These are phyloP conservation scores for Ochropleura plecta DNA, from an alignment of 2,888 invertebrate species.

Conservation along the genomic window DNA sequence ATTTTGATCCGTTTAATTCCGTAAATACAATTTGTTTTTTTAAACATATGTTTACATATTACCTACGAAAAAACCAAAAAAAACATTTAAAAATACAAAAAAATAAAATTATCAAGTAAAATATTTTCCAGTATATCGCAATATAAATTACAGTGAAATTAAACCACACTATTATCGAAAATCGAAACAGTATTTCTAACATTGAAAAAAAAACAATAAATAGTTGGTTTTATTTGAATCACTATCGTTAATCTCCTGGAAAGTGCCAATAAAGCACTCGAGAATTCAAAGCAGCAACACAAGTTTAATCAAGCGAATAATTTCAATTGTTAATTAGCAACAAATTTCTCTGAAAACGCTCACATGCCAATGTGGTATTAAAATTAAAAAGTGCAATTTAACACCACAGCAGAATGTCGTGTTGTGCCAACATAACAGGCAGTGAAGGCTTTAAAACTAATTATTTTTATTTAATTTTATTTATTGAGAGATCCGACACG, in stretches of 20 bases:
- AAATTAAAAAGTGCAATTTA: conserved; percentile 81
- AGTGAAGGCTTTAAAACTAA: conserved; percentile 77
- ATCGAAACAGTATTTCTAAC: neutral
- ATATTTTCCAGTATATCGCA: too few species aligned
- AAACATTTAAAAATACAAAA: too few species aligned
- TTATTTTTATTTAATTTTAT: conserved; percentile 88
- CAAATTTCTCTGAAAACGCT: conserved; percentile 67
- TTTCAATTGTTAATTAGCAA: conserved; percentile 59
- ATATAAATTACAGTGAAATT: neutral
- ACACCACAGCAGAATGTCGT: conserved; percentile 81
- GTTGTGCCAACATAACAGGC: conserved; percentile 79
- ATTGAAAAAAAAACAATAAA: neutral
- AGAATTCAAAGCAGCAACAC: conserved; percentile 21
- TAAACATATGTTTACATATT: too few species aligned
- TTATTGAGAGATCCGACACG: conserved; percentile 82
- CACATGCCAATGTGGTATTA: conserved; percentile 79
- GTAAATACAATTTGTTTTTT: too few species aligned
- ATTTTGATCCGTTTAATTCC: too few species aligned
- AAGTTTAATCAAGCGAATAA: conserved; percentile 38
- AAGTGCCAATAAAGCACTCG: conserved; percentile 39
- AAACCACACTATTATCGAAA: neutral
- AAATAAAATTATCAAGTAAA: too few species aligned
- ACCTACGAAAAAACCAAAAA: too few species aligned
- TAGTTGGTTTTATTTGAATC: neutral
- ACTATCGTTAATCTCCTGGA: conserved; percentile 21